Base-by-base conservation (phyloP, 2,888 invertebrate genomes). In the Clivina fossor region DNA sequence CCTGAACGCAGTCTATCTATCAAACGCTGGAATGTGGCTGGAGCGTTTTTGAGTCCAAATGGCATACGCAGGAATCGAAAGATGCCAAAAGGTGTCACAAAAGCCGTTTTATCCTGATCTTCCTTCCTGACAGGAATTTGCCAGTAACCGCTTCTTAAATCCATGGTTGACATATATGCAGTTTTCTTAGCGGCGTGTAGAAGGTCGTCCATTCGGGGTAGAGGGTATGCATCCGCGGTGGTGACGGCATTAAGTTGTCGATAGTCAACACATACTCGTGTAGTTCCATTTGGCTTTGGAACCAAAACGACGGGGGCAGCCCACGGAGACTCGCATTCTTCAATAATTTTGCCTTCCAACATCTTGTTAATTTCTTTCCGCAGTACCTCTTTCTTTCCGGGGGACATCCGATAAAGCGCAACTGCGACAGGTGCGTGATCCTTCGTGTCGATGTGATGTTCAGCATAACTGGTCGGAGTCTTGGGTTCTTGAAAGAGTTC, bases 91-190 rank as follows among this genome's bases (percentile, higher is more conserved):
- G 47, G 47, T 4, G 46, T 46, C 3, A 30, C 5, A n/a, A 46
- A 46, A 2, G 46, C 32, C 5, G 46, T 46, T n/a, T 46, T 32
- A 19, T 46, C 30, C 5, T 24, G 35, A 16, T 49, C 49, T 9
- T 4, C 19, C 8, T 19, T 8, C 3, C 33, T 4, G 11, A 47
- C 32, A 2, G 33, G 32, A 2, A 47, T n/a, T 33, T 47, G 33
- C 19, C 22, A 35, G 3, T 47, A 47, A 7, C 47, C 32, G 1
- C 33, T 9, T 8, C 32, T 9, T 3, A 47, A 8, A 11, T 47
- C 50, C 7, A 26, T 50, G 3, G 38, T 50, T 3, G 50, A 11
- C 28, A 50, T 50, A 7, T 13, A 33, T 3, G 18, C 9, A 1
- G 59, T 16, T 43, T 7, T 9, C 7, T 28, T 28, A 9, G 47